Percentiles rank a stretch among this genome's conserved stretches.
phyloP scores from a whole-genome alignment of 35 echinoderm and acorn worm species.

The Antedon bifida region DNA sequence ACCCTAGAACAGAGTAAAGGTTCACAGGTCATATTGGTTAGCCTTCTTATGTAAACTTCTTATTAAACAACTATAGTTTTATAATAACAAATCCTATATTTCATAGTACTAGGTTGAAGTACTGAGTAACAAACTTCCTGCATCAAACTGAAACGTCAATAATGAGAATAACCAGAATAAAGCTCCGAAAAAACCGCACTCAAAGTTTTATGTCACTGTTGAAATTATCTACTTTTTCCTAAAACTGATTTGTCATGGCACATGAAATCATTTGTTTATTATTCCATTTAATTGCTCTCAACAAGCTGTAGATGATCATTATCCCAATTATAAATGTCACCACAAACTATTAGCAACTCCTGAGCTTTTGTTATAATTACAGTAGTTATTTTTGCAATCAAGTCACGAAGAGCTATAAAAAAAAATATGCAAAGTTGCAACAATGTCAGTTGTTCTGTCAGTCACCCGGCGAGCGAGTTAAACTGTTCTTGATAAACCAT shows the following conservation, averaged over 20 bases:
- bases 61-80: background rate
- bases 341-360: background rate
- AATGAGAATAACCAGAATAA: background rate
- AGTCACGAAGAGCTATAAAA: background rate
- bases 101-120: background rate
- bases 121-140: background rate
- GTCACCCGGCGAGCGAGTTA: background rate
- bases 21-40: background rate
- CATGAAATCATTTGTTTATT: background rate
- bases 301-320: background rate
- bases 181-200: background rate
- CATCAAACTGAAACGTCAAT: background rate
- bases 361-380: background rate
- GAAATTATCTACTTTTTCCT: background rate
- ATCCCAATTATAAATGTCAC: background rate
- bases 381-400: background rate
- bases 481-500: background rate
- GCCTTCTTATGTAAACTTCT: background rate
- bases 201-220: background rate
- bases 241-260: background rate
- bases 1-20: background rate
- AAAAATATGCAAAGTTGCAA: background rate
- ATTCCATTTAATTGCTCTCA: background rate
- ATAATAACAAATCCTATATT: background rate
- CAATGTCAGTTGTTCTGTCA: background rate